A percentile compares a stretch with the other conserved stretches of the same genome.
phyloP scores from a whole-genome alignment of 2,113 vertebrate genomes.

The Ailurus styani region DNA sequence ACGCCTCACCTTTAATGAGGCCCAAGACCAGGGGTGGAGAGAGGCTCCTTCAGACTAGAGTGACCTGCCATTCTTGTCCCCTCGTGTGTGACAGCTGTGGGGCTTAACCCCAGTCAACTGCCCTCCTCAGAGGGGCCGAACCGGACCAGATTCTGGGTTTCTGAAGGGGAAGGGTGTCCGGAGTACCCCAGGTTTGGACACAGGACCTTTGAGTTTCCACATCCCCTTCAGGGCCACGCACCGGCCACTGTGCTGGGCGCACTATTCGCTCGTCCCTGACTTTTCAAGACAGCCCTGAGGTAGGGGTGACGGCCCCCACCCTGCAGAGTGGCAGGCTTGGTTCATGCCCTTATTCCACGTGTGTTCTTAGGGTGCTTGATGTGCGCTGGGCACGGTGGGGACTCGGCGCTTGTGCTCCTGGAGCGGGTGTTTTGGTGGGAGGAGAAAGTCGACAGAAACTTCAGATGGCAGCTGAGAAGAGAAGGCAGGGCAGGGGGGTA shows the following conservation, averaged over 20 bases:
- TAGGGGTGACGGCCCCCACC: not conserved
- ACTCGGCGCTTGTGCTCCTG: not conserved
- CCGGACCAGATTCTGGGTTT: not conserved
- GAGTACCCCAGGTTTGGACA: not conserved
- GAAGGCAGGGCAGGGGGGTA: not conserved
- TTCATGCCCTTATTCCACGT: not conserved
- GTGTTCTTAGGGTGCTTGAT: not conserved
- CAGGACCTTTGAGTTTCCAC: not conserved
- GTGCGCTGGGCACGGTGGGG: fast-evolving
- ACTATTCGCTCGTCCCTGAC: not conserved
- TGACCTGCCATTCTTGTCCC: not conserved
- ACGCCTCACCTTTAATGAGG: not conserved
- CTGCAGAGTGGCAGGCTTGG: not conserved
- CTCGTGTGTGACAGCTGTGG: not conserved
- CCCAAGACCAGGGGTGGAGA: not conserved
- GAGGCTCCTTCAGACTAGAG: not conserved
- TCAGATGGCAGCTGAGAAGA: not conserved
- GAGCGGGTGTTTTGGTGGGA: not conserved
- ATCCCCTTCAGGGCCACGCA: not conserved
- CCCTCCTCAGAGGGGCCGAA: not conserved
- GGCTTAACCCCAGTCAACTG: not conserved
- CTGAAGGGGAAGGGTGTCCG: not conserved
- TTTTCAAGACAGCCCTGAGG: not conserved
- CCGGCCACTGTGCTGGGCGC: not conserved
- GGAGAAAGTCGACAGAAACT: not conserved